These are phyloP conservation scores for Phodopus roborovskii DNA, from an alignment of 2,113 vertebrate genomes.

Conservation along the genomic window DNA sequence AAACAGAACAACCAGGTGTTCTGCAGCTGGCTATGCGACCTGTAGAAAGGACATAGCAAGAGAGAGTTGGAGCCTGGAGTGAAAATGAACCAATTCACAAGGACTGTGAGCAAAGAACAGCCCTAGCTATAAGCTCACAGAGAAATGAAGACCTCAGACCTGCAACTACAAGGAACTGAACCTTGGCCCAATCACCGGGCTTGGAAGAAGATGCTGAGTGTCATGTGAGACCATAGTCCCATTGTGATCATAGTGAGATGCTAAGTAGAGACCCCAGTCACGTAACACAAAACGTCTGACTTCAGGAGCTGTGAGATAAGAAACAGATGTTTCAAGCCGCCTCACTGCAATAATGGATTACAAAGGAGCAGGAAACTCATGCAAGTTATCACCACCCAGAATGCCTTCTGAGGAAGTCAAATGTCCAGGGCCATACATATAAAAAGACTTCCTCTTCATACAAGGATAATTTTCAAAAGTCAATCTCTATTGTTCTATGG, in stretches of 20 bases:
- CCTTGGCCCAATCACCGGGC: neutral
- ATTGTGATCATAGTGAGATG: neutral
- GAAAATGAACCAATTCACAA: neutral
- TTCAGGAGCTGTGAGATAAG: neutral
- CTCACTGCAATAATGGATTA: neutral
- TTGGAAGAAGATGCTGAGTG: neutral
- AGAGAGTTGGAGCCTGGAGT: neutral
- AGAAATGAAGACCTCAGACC: neutral
- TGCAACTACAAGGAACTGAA: neutral
- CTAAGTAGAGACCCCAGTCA: neutral
- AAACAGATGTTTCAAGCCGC: neutral
- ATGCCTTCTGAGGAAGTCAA: neutral
- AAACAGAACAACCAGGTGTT: neutral
- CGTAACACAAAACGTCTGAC: neutral
- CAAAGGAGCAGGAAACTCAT: neutral
- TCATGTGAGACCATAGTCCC: neutral
- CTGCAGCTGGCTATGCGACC: neutral
- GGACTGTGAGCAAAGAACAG: neutral
- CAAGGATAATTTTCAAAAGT: neutral
- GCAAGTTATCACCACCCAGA: neutral
- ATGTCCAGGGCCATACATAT: neutral
- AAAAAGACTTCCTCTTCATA: neutral
- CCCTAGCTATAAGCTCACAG: neutral
- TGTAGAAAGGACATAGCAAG: neutral
- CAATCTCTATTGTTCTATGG: neutral